phyloP scores from a whole-genome alignment of 2,113 vertebrate genomes.

The Perognathus longimembris region DNA sequence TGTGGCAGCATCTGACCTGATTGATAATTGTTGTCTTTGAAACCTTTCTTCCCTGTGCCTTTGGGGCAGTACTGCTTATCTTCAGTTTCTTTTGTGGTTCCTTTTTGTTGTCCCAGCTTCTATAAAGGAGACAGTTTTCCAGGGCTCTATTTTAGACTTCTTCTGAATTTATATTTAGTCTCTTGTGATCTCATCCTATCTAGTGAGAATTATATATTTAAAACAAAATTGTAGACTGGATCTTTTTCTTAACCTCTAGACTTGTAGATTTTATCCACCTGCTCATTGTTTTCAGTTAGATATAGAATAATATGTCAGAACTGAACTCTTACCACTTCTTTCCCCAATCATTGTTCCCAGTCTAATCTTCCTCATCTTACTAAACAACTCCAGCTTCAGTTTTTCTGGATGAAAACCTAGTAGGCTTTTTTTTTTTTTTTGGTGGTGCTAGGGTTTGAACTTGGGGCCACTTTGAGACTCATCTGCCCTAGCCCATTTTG shows the following conservation, averaged over 20 bases:
- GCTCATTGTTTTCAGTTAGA: constrained; percentile 15
- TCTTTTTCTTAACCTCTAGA: constrained; percentile 50
- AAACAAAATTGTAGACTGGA: constrained; percentile 51
- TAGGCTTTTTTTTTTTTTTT: neutral
- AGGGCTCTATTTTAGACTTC: constrained; percentile 56
- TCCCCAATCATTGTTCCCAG: neutral
- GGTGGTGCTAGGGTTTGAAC: too few relatives aligned
- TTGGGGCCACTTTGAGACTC: too few relatives aligned
- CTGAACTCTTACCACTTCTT: neutral
- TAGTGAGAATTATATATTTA: constrained; percentile 62
- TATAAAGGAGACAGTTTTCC: constrained; percentile 26
- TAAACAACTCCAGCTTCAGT: neutral
- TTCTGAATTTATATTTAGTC: constrained; percentile 57
- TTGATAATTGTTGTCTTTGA: constrained; percentile 35
- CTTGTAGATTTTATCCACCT: neutral
- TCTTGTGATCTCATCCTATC: constrained; percentile 55
- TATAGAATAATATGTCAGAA: neutral
- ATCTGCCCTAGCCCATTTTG: too few relatives aligned
- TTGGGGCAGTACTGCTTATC: constrained; percentile 32
- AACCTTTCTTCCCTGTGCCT: constrained; percentile 40
- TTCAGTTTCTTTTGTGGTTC: constrained; percentile 58
- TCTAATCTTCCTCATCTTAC: neutral
- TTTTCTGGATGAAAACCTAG: neutral
- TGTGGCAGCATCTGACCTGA: neutral
- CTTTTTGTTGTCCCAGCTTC: constrained; percentile 47